Conservation (phyloP, 1,140 invertebrate genomes). For the Solen grandis region DNA sequence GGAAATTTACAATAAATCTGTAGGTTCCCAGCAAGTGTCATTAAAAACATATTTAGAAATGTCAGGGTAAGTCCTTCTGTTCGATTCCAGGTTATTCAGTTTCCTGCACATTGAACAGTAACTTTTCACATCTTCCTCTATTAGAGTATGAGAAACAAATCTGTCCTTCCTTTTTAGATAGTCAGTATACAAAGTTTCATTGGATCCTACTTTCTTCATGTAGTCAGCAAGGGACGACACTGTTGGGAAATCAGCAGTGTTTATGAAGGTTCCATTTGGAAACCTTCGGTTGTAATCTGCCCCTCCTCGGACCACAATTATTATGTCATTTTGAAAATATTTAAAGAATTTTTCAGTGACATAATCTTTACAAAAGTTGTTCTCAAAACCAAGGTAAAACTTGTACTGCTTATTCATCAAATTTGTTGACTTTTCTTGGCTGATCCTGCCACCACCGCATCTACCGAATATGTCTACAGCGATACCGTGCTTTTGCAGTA, state of each 20-base stretch:
- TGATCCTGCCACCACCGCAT: not conserved
- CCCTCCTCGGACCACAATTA: constrained; percentile 8
- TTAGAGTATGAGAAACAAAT: not conserved
- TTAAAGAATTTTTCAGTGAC: constrained; percentile 15
- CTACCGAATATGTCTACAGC: constrained; percentile 4
- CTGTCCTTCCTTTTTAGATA: constrained; percentile 8
- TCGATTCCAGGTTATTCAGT: constrained; percentile 8
- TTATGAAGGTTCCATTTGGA: too few species aligned
- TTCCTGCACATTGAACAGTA: constrained; percentile 3
- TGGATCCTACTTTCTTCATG: too few species aligned
- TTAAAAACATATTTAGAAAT: too few species aligned
- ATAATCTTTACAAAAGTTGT: constrained; percentile 32
- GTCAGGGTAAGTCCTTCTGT: constrained; percentile 15
- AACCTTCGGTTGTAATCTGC: constrained; percentile 2
- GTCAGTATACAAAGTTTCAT: constrained; percentile 12
- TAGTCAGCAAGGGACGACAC: too few species aligned
- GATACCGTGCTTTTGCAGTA: not conserved
- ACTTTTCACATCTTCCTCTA: not conserved
- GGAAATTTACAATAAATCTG: too few species aligned
- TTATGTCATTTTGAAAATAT: not conserved
- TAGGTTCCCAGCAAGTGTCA: too few species aligned
- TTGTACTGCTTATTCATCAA: too few species aligned
- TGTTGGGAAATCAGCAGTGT: too few species aligned
- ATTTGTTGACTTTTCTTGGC: not conserved
- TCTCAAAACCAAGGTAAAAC: constrained; percentile 21